A percentile compares a stretch with the other conserved stretches of the same genome.
Evolutionary conservation across 2,888 invertebrate genomes (phyloP).

Genomic region (Agrochola litura): DNA sequence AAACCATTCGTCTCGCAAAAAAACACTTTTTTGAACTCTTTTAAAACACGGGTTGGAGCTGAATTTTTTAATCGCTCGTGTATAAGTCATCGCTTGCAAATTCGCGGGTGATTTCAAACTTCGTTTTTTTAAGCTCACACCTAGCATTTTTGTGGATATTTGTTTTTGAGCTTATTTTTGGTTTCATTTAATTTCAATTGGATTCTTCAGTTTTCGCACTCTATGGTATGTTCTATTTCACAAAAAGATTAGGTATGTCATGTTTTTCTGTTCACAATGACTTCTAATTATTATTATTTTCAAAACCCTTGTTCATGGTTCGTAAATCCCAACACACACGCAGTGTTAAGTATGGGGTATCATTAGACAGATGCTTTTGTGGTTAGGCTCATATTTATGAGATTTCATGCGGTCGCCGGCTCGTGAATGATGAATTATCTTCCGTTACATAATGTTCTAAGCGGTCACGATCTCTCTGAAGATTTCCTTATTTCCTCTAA

Average conservation of each 20-base stretch:
- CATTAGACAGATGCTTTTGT: constrained; percentile 45
- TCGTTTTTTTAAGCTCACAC: constrained; percentile 13
- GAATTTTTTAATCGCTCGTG: constrained; percentile 33
- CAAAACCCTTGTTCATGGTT: neutral
- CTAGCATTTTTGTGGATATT: constrained; percentile 2
- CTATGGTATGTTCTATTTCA: neutral
- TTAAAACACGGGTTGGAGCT: neutral
- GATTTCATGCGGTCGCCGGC: constrained; percentile 44
- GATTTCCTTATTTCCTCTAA: constrained; percentile 14
- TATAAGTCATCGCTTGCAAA: constrained; percentile 21
- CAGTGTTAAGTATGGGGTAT: constrained; percentile 21
- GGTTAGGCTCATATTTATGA: constrained; percentile 54
- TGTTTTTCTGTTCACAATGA: neutral
- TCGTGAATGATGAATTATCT: constrained; percentile 56
- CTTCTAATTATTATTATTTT: neutral
- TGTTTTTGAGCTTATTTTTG: constrained; percentile 1
- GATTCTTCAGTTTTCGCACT: neutral
- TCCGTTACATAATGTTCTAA: constrained; percentile 27
- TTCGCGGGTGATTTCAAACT: constrained; percentile 14
- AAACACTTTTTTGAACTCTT: constrained; percentile 17
- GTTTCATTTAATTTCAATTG: neutral
- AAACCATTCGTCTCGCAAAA: constrained; percentile 14
- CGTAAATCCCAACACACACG: constrained; percentile 7
- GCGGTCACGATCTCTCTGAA: constrained; percentile 25
- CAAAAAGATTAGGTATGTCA: neutral